Evolutionary conservation across 2,113 vertebrate genomes (phyloP), one percentile per base, ranked within the genome.

Genomic region (Mobula birostris): DNA sequence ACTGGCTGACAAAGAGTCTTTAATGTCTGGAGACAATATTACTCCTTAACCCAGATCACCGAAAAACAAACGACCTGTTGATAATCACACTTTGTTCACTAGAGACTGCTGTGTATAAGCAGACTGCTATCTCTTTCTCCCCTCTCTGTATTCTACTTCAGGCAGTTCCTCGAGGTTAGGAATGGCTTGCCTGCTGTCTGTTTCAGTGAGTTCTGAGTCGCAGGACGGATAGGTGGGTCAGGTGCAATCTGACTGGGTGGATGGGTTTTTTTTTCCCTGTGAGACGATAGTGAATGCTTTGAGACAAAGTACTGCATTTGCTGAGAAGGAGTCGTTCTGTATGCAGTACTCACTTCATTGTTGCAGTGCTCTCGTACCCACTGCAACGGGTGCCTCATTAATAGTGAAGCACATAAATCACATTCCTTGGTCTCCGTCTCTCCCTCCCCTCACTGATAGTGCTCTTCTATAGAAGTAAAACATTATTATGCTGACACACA

Each of bases 401-500:
- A 56, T 56, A 85, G 79, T 48, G 58, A 61, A 58, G 24, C n/a
- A 79, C 48, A 61, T 58, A 85, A 58, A 58, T 58, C 82, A 58
- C 48, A 85, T 29, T 85, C 48, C 56, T 3, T 29, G 82, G 8
- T 85, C 48, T 29, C 21, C 48, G 8, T 27, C 82, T 58, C 82
- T 27, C 48, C 56, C 56, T 27, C 24, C 82, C 82, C 48, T 58
- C 17, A 21, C 80, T 24, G 80, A 56, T 11, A 7, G 48, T 29
- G 8, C 56, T 58, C 82, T 48, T 85, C 8, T 58, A 82, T 82
- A 48, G 17, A 82, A 82, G 21, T 74, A 74, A 85, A 24, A 58
- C 40, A 85, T 85, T 83, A 83, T 83, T 85, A 58, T 58, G 82
- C 82, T 85, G 82, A 58, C 21, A 85, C 82, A 85, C 56, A 58